These are phyloP conservation scores for Brachyptera risi DNA, from an alignment of 2,888 invertebrate species.

Conservation along the genomic window DNA sequence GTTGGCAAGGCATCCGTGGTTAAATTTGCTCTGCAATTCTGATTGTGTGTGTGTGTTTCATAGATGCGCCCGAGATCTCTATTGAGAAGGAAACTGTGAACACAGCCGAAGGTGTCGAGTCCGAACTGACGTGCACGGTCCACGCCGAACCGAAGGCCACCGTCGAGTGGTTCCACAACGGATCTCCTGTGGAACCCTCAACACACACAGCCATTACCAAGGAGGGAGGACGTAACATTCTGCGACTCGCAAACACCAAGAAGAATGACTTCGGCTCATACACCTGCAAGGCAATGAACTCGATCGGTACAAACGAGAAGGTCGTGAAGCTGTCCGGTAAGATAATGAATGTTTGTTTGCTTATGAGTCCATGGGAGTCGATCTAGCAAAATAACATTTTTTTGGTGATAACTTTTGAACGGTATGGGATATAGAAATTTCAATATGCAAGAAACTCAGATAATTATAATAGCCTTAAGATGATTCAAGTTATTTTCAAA, in stretches of 20 bases:
- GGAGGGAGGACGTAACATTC: constrained; percentile 18
- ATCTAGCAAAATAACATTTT: too few species aligned
- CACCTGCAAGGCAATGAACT: constrained; percentile 46
- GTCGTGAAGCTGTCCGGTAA: constrained; percentile 41
- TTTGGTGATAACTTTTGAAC: too few species aligned
- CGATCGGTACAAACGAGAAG: constrained; percentile 38
- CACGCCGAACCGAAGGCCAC: constrained; percentile 45
- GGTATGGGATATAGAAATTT: too few species aligned
- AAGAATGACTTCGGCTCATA: constrained; percentile 46
- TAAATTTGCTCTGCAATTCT: too few species aligned
- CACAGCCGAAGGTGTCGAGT: constrained; percentile 44
- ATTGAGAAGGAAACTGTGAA: constrained; percentile 45
- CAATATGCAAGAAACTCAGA: too few species aligned
- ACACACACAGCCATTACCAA: background rate
- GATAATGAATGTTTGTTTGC: too few species aligned
- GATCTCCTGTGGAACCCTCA: constrained; percentile 20
- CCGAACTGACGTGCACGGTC: constrained; percentile 46
- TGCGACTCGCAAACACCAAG: constrained; percentile 41
- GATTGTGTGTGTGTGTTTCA: constrained; percentile 34
- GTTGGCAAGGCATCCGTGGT: too few species aligned
- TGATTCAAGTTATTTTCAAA: too few species aligned
- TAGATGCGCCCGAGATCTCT: constrained; percentile 47
- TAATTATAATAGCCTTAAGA: too few species aligned
- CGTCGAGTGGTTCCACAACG: constrained; percentile 43
- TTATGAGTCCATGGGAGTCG: too few species aligned